phyloP scores from a whole-genome alignment of 2,113 vertebrate species.

The Chaetops frenatus region DNA sequence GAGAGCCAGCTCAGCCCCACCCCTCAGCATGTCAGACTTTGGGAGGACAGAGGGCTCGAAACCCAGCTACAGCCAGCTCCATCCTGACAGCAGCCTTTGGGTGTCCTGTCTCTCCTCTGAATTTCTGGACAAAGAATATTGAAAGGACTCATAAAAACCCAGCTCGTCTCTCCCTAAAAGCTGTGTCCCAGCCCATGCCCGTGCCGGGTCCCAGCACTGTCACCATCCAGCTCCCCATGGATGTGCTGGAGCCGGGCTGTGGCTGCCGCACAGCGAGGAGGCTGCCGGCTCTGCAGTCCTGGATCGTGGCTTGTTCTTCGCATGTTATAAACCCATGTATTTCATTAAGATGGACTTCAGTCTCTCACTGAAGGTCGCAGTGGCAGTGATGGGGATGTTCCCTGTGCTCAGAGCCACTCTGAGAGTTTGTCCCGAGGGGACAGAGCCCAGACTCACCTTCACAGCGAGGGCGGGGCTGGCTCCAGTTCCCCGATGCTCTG shows the following conservation, averaged over 20 bases:
- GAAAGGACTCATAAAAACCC: neutral
- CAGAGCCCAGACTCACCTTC: neutral
- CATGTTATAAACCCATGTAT: neutral
- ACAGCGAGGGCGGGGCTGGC: neutral
- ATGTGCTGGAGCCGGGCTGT: neutral
- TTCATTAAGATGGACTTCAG: too few relatives aligned
- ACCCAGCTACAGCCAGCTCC: neutral
- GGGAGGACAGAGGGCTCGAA: neutral
- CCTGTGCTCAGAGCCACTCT: neutral
- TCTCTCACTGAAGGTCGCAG: neutral
- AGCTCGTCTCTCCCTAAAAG: neutral
- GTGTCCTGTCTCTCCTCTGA: neutral
- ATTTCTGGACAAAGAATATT: neutral
- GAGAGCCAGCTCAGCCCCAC: neutral
- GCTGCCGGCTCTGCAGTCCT: neutral
- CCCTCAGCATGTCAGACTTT: neutral
- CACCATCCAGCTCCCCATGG: neutral
- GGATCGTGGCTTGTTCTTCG: neutral
- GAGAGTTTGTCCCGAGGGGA: fast-evolving
- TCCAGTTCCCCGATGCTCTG: constrained; percentile 24
- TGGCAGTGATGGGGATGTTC: too few relatives aligned
- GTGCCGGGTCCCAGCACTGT: neutral
- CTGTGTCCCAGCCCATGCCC: neutral
- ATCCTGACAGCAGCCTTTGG: neutral
- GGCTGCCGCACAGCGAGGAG: neutral